Base-by-base conservation (phyloP, 2,113 vertebrate species). In the Gambusia affinis region DNA sequence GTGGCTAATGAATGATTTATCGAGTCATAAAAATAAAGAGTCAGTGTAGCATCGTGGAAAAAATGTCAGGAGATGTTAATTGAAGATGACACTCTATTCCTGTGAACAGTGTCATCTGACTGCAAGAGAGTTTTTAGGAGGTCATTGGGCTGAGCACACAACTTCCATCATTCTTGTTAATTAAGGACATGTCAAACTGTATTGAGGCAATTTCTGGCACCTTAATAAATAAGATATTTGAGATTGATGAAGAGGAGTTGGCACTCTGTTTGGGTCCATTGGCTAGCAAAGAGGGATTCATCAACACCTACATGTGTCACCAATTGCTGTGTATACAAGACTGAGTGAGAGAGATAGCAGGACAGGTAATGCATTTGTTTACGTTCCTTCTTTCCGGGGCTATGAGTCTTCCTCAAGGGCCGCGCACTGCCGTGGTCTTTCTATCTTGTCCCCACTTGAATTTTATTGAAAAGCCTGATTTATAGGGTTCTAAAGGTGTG, bases 181-280 rank as follows among this genome's bases (percentile, higher is more conserved):
- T 95, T 94, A 94, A 91, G 85, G 79, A 93, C 85, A 88, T 79
- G 91, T 81, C 90, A 92, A 93, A 92, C 90, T 93, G 83, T 80
- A 91, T 91, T 82, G 84, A 87, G 89, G 83, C 67, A 67, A 84
- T 87, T 86, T 88, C 83, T 86, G 80, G 80, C 84, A 64, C 76
- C 42, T 90, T 94, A 91, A 94, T 93, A 91, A 92, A 92, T 87
- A 87, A 81, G 81, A 88, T 89, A 89, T 92, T 87, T 67, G 35
- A 93, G 92, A 95, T 94, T 85, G 90, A 94, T 94, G 87, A 90
- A 86, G 74, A 85, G 78, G 62, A 75, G 75, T 78, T 75, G 78
- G 42, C 66, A 72, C 83, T 87, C 42, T 77, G 79, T 89, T 92
- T 87, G 74, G 85, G 84, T 92, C 86, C 72, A 76, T 29, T 68